Evolutionary conservation across 2,888 invertebrate species (phyloP).

Genomic region (Scaptomyza flava): DNA sequence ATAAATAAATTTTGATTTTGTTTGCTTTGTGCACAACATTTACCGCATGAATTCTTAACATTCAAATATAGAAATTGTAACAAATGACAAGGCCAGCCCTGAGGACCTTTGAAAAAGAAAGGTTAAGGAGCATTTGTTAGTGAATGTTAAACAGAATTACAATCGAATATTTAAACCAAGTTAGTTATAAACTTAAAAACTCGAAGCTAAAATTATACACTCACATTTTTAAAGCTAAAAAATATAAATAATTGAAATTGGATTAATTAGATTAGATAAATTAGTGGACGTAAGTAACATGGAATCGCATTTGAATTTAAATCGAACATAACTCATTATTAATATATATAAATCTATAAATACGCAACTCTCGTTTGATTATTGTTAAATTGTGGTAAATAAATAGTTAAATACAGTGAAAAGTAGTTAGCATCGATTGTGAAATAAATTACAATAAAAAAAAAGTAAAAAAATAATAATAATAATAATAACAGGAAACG

Average conservation of each 20-base stretch:
- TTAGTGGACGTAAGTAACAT: constrained; percentile 79
- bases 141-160: constrained; percentile 42
- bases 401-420: constrained; percentile 69
- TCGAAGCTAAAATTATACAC: constrained; percentile 20
- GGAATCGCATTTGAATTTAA: constrained; percentile 58
- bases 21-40: constrained; percentile 64
- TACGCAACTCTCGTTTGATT: constrained; percentile 49
- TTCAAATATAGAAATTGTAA: constrained; percentile 21
- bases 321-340: constrained; percentile 35
- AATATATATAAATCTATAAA: constrained; percentile 35
- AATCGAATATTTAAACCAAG: constrained; percentile 19
- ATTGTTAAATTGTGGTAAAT: constrained; percentile 59
- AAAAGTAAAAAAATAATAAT: constrained; percentile 7
- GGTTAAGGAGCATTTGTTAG: constrained; percentile 18
- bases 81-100: constrained; percentile 13
- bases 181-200: constrained; percentile 9
- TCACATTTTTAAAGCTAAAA: constrained; percentile 29
- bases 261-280: constrained; percentile 26
- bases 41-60: constrained; percentile 54
- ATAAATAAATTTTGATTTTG: constrained; percentile 62
- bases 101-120: background rate
- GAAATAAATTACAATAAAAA: constrained; percentile 65
- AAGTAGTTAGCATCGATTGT: constrained; percentile 42
- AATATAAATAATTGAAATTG: constrained; percentile 32
- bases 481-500: constrained; percentile 66